Conservation (phyloP, 2,797 vertebrate genomes). For the Pseudochaenichthys georgianus region DNA sequence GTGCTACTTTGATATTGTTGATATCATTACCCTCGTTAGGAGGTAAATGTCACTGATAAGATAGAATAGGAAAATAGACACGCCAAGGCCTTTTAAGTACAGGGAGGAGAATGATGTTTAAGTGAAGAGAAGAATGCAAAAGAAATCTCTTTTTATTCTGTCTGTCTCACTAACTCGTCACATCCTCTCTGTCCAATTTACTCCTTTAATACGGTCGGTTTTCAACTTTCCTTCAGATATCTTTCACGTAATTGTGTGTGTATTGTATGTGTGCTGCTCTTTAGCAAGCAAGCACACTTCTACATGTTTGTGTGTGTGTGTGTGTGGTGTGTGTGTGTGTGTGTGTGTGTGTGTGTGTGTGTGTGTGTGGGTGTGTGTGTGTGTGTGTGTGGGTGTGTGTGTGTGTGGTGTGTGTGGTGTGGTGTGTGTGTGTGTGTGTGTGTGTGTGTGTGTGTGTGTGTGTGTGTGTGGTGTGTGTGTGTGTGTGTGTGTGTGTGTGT, state of each 20-base stretch:
- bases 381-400: too few relatives aligned
- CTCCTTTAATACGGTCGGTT: constrained; percentile 45
- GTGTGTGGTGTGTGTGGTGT: too few relatives aligned
- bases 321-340: constrained; percentile 7
- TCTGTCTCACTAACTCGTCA: constrained; percentile 43
- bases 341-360: constrained; percentile 13
- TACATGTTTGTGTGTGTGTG: constrained; percentile 8
- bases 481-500: constrained; percentile 22
- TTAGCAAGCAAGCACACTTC: background rate
- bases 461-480: constrained; percentile 17
- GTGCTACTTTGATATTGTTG: constrained; percentile 83
- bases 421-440: too few relatives aligned
- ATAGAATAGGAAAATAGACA: constrained; percentile 83
- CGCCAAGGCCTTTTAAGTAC: constrained; percentile 79
- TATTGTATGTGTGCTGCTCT: constrained; percentile 17
- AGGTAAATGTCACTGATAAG: constrained; percentile 84
- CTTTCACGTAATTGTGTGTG: constrained; percentile 29
- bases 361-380: background rate
- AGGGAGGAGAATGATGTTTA: constrained; percentile 73
- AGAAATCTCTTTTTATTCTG: constrained; percentile 65
- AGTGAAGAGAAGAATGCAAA: constrained; percentile 61
- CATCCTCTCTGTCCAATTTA: constrained; percentile 45
- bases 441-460: constrained; percentile 1
- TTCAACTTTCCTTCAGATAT: constrained; percentile 27
- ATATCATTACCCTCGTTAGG: constrained; percentile 78